A percentile compares a stretch with the other conserved stretches of the same genome.
phyloP scores from a whole-genome alignment of 2,888 invertebrate genomes.

The Serripes groenlandicus region DNA sequence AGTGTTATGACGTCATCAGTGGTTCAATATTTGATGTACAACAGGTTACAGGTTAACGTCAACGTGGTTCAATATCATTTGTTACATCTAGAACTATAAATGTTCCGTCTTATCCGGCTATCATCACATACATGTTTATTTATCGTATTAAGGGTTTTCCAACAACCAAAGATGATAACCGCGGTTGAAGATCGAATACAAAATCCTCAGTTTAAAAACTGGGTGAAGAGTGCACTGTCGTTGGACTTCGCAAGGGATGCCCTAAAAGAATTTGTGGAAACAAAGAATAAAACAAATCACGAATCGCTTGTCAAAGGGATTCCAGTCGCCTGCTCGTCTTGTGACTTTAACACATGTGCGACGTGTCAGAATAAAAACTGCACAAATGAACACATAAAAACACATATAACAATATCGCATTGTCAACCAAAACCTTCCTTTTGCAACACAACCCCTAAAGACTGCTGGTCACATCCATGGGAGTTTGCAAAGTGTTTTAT shows the following conservation, averaged over 20 bases:
- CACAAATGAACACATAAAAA: neutral
- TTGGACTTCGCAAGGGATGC: neutral
- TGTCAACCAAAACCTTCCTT: neutral
- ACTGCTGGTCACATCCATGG: neutral
- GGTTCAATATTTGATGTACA: too few relatives aligned
- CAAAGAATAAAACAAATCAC: neutral
- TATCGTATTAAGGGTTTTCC: too few relatives aligned
- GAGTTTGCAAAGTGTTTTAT: slow-evolving; percentile 1
- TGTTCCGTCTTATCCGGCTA: too few relatives aligned
- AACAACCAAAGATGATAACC: too few relatives aligned
- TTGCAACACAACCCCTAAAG: neutral
- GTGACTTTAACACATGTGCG: neutral
- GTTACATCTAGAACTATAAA: too few relatives aligned
- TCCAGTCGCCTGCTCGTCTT: neutral
- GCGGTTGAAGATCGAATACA: too few relatives aligned
- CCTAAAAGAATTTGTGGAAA: neutral
- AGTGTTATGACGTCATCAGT: too few relatives aligned
- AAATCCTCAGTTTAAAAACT: too few relatives aligned
- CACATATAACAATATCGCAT: neutral
- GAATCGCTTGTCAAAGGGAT: neutral
- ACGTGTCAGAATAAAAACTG: neutral
- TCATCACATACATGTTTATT: too few relatives aligned
- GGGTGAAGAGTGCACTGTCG: neutral
- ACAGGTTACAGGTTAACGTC: too few relatives aligned
- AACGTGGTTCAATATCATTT: too few relatives aligned